phyloP scores from a whole-genome alignment of 2,888 invertebrate genomes.

The Patella pellucida region DNA sequence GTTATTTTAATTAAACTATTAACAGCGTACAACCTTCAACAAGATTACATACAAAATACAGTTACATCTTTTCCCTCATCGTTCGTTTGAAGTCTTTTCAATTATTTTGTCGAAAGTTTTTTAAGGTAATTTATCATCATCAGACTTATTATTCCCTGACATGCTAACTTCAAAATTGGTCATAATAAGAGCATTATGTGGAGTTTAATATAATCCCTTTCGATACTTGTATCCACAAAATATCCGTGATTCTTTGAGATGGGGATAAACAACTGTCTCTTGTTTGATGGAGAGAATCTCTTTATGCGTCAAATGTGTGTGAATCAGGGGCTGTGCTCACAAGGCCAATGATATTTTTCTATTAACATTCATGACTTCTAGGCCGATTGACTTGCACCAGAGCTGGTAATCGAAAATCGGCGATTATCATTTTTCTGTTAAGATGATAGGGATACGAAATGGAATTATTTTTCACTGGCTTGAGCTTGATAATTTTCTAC shows the following conservation, averaged over 20 bases:
- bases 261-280: constrained; percentile 21
- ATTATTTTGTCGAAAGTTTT: constrained; percentile 2
- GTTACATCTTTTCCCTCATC: too few species aligned
- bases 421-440: constrained; percentile 29
- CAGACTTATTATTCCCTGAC: constrained; percentile 8
- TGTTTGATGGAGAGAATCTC: constrained; percentile 19
- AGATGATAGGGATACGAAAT: constrained; percentile 20
- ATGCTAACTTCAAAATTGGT: constrained; percentile 11
- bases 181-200: constrained; percentile 25
- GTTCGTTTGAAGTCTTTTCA: neutral
- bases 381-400: constrained; percentile 23
- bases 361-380: constrained; percentile 40
- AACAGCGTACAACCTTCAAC: too few species aligned
- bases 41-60: too few species aligned
- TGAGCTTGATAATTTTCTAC: constrained; percentile 25
- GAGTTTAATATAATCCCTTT: constrained; percentile 18
- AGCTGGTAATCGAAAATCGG: constrained; percentile 27
- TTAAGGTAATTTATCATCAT: constrained; percentile 1
- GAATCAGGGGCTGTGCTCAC: constrained; percentile 1
- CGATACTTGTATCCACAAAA: constrained; percentile 19
- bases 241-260: constrained; percentile 10
- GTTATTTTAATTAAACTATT: too few species aligned
- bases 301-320: constrained; percentile 13
- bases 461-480: constrained; percentile 14
- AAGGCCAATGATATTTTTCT: constrained; percentile 36